Evolutionary conservation across 2,113 vertebrate species (phyloP).

Genomic region (Etia nguti): DNA sequence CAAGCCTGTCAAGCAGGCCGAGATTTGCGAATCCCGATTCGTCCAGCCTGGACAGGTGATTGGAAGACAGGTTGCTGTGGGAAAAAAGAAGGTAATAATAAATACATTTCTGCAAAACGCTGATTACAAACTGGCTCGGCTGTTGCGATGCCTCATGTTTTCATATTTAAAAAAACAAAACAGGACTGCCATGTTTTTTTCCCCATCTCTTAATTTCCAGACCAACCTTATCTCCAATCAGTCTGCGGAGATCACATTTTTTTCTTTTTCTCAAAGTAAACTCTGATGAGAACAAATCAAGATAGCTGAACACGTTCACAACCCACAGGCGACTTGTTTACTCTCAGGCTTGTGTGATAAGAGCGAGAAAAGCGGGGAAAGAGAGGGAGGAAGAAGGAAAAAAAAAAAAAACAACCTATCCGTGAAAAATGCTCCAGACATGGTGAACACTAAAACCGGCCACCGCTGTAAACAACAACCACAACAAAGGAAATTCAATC

Average conservation of each 20-base stretch:
- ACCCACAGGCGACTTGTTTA: constrained; percentile 42
- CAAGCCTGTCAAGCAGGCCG: constrained; percentile 81
- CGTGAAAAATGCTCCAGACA: constrained; percentile 14
- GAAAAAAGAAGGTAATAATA: background rate
- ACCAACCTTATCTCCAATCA: background rate
- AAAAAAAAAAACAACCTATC: background rate
- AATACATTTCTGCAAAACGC: background rate
- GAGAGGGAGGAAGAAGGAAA: background rate
- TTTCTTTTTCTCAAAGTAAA: background rate
- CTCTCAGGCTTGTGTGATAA: constrained; percentile 42
- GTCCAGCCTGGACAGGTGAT: constrained; percentile 87
- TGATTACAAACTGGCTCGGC: accelerated
- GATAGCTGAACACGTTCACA: constrained; percentile 13
- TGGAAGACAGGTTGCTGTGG: constrained; percentile 86
- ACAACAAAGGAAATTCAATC: constrained; percentile 49
- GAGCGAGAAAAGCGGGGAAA: background rate
- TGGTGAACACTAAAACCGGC: constrained; percentile 1
- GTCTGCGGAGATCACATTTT: background rate
- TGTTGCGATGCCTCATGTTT: background rate
- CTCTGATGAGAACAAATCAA: constrained; percentile 33
- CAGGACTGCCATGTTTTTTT: background rate
- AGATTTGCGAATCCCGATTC: constrained; percentile 91
- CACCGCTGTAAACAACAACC: constrained; percentile 38
- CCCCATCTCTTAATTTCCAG: background rate
- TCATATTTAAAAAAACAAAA: background rate